phyloP scores from a whole-genome alignment of 2,888 invertebrate genomes.

The Tetramorium bicarinatum region DNA sequence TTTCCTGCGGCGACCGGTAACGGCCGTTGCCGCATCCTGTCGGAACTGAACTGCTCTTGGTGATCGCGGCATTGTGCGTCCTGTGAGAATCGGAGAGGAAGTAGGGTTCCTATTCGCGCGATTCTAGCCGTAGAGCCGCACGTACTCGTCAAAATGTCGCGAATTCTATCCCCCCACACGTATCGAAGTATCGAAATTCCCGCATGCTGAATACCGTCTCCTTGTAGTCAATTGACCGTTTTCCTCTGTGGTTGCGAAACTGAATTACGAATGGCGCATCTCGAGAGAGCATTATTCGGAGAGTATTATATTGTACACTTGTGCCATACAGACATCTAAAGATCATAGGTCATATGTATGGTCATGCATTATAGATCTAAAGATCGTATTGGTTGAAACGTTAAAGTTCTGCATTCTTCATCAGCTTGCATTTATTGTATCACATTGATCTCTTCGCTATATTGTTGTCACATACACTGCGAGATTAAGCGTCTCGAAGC shows the following conservation, averaged over 20 bases:
- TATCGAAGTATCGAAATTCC: neutral
- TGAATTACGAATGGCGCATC: neutral
- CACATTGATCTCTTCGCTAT: neutral
- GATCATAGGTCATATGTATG: neutral
- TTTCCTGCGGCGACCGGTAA: neutral
- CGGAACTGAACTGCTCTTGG: neutral
- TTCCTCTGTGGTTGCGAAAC: neutral
- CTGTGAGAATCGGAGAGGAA: neutral
- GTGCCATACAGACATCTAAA: neutral
- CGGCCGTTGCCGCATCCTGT: neutral
- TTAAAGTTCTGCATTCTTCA: neutral
- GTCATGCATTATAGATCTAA: neutral
- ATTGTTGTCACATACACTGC: neutral
- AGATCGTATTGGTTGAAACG: neutral
- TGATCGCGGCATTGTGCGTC: constrained; percentile 1
- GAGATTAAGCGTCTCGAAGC: neutral
- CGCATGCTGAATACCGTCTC: neutral
- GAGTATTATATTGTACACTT: neutral
- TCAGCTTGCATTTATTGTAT: neutral
- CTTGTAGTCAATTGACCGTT: neutral
- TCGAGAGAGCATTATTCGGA: neutral
- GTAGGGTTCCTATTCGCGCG: neutral
- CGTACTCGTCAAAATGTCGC: neutral
- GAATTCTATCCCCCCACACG: neutral
- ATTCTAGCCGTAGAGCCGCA: neutral